phyloP scores from a whole-genome alignment of 2,797 vertebrate species.

The Schizopygopsis malacanthus region DNA sequence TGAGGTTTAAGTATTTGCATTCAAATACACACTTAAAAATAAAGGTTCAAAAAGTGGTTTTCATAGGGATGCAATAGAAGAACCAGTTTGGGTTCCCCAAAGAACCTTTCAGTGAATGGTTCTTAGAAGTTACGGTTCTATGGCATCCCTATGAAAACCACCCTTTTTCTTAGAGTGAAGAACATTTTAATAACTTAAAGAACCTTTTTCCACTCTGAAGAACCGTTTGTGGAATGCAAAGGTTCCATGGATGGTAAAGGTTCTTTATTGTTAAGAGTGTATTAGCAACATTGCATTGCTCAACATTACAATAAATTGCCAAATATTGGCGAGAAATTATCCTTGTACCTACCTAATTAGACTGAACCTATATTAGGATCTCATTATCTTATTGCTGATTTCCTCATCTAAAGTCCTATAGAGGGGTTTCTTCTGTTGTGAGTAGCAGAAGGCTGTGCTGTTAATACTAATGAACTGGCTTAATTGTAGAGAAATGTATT shows the following conservation, averaged over 20 bases:
- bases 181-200: no score
- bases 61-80: no score
- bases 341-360: constrained; percentile 5
- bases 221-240: no score
- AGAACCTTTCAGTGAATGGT: no score
- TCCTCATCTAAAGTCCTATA: not conserved
- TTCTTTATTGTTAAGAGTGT: no score
- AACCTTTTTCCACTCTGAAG: no score
- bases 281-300: not conserved
- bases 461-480: constrained; percentile 31
- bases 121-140: no score
- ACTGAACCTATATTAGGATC: constrained; percentile 2
- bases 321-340: not conserved
- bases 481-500: constrained; percentile 39
- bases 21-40: not conserved
- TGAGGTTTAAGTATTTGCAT: not conserved
- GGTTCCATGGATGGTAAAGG: no score
- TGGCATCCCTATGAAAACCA: no score
- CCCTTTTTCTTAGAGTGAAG: no score
- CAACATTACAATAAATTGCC: not conserved
- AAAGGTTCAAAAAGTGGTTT: no score
- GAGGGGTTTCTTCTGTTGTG: not conserved
- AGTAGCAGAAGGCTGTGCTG: not conserved
- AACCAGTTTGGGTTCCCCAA: no score
- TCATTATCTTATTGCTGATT: constrained; percentile 28